Base-by-base conservation (phyloP, 2,888 invertebrate genomes). In the Cantharis rufa region DNA sequence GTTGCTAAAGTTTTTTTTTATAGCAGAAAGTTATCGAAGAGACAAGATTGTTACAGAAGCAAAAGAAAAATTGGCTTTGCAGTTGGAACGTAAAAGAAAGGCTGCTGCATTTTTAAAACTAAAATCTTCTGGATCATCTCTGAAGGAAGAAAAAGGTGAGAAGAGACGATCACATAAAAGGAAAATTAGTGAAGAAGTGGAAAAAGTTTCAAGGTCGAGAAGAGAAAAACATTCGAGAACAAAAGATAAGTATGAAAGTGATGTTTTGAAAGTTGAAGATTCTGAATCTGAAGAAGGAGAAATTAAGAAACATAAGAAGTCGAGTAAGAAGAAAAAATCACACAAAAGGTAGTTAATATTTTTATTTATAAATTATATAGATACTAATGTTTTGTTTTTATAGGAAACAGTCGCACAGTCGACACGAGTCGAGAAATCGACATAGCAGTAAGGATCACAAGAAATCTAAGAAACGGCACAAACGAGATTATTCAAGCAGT, bases 41-140 rank as follows among this genome's bases (percentile, higher is more conserved):
- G 92, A 92, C 79, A 91, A 91, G 83, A 83, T 92, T 77, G 90
- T 90, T 1, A 86, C 89, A 77, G 87, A 89, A 77, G 89, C 93
- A 78, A 82, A 91, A 83, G 89, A 93, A 86, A 88, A 92, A 87
- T 84, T 93, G 83, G 90, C 91, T 80, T 79, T 94, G 77, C 94
- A 95, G 84, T 84, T 92, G 81, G 95, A 95, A 85, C 89, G 97
- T 0, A 93, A 95, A 81, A 92, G 92, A 24, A 94, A 94, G 82
- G 96, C 96, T 0, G 94, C 95, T 10, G 94, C 94, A 85, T 96
- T 97, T 87, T 90, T 84, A 88, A 91, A 86, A 79, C 71, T 87
- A n/a, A 87, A 87, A 81, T 84, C 86, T 5, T 48, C 48, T 48
- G 48, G 48, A 48, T 48, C 48, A n/a, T 48, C 48, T 48, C 7